Evolutionary conservation across 1,140 invertebrate genomes (phyloP), one percentile per base, ranked within the genome.

Genomic region (Polypedilum vanderplanki): DNA sequence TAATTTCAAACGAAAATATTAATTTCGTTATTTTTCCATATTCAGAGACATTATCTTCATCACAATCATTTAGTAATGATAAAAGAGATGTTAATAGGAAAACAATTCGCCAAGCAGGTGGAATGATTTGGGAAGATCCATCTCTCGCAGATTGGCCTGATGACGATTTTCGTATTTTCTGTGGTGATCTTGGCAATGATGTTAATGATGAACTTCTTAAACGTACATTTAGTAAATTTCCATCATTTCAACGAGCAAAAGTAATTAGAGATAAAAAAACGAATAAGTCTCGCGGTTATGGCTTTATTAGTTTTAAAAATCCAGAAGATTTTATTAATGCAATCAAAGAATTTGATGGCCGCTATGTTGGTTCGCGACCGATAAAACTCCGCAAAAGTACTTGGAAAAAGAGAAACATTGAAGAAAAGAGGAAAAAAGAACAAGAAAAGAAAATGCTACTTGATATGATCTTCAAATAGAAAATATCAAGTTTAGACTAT

Each of bases 231-330:
- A 93, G 92, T 78, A 96, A 97, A 82, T 99, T 94, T 85, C 89
- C 92, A 0, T 98, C 96, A 64, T 99, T 99, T 83, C 87, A 93
- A 80, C 92, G 90, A 82, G 97, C 98, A 0, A 97, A 97, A 83
- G 97, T 99, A 5, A 89, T 99, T 1, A 85, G 98, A 77, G 98
- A 99, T 82, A 98, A 97, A 80, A 84, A 97, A 73, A 97, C 96
- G 0, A 98, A 98, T 81, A 99, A 99, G 84, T 98, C 94, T 73
- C 98, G 98, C 86, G 98, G 98, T 7, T 99, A 97, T 85, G 98
- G 98, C 5, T 99, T 99, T 83, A 94, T 99, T 41, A 99, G 97
- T 78, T 99, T 99, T 81, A 97, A 95, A 81, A 96, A 99, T 84
- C 96, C 98, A 0, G 90, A 93, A 64, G 98, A 99, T 83, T 99